Base-by-base conservation (phyloP, 2,888 invertebrate genomes). In the Clepsis dumicolana region DNA sequence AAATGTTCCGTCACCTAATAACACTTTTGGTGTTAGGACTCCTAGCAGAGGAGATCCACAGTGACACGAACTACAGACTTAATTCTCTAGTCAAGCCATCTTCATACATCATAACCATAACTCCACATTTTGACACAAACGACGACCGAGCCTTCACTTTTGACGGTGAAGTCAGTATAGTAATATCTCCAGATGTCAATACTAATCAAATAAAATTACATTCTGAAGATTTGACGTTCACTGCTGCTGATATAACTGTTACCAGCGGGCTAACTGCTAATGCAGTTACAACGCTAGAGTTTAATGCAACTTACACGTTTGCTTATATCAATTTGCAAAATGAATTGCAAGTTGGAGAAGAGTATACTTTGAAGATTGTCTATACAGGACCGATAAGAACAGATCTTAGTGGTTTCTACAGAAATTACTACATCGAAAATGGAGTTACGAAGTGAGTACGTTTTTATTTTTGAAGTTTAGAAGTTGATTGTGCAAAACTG, bases 341-440 rank as follows among this genome's bases (percentile, higher is more conserved):
- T 1, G 77, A 81, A 18, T 77, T 96, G 14, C 71, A 78, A 57
- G 77, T 77, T 0, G 91, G 88, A 1, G 75, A 80, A 2, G 79
- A 80, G 4, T 94, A 96, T 74, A 78, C 75, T 0, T 77, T 96
- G 53, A 84, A 80, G 18, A 94, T 96, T 72, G 73, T 77, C 0
- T 96, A 95, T 74, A 85, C 74, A 0, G 96, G 95, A 1, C 83
- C 86, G 0, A 91, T 96, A 32, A 94, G 94, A 74, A 83, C 89
- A 0, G 94, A 94, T 70, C 85, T 95, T 72, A 90, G 82, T 65
- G 96, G 96, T 62, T 95, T 96, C 75, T 96, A 95, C 77, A 94
- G 94, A 65, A 95, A 95, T 75, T 94, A 93, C 48, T 96, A 96
- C 75, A 76, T 85, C 4, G 86, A 94, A 57, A 80, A 88, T 29